Base-by-base conservation (phyloP, 2,888 invertebrate species). In the Leptopilina myrica region DNA sequence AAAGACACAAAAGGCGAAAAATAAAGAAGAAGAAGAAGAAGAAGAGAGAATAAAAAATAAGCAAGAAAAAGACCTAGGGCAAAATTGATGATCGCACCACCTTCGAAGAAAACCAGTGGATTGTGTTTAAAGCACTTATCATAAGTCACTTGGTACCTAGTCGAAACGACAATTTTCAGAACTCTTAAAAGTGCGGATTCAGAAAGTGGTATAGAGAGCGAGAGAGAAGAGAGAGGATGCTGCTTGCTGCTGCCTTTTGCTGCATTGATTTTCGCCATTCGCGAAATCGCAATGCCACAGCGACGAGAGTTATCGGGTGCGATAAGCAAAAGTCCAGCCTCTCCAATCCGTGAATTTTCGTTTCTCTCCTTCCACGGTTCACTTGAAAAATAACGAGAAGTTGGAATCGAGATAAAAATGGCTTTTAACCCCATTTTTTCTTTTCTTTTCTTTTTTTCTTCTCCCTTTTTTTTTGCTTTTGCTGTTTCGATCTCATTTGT, bases 241-340 rank as follows among this genome's bases (percentile, higher is more conserved):
- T 43, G 43, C 8, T 43, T 26, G 43, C 43, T 43, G 43, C 8
- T 43, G 9, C 33, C 26, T 49, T 33, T 33, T 49, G 69, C 49
- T 73, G 73, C 73, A 73, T 73, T 73, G 73, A 73, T 73, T 73
- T 73, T 56, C 56, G 73, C 73, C 73, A 73, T 73, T 73, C 33
- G 56, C 56, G n/a, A 73, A 73, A 73, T 73, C 73, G 33, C 33
- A 56, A 73, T 56, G 73, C 33, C 56, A 56, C 56, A 33, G 43
- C 43, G 14, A 56, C 33, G 11, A 73, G 11, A 73, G 73, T 73
- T 73, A 73, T 73, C 33, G 73, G 12, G 49, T 73, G 73, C 73
- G 73, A 73, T 73, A 73, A 73, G 73, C 56, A n/a, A 56, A 56
- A 73, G 73, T 53, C 73, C 56, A 40, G 56, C 73, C 73, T 73